Evolutionary conservation across 2,113 vertebrate species (phyloP).

Genomic region (Megaceryle maxima): DNA sequence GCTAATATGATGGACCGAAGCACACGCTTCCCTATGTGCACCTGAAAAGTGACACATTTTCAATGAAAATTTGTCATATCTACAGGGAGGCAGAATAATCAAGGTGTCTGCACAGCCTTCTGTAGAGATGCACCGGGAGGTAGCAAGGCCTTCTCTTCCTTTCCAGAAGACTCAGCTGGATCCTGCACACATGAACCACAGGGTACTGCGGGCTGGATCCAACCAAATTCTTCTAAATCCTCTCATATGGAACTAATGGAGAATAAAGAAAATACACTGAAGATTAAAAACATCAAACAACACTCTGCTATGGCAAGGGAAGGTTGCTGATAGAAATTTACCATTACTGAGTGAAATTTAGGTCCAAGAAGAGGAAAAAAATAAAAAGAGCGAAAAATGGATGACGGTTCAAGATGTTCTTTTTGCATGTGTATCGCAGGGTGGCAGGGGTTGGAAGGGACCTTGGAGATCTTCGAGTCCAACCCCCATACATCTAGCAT

Average conservation of each 20-base stretch:
- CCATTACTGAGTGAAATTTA: not conserved
- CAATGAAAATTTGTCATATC: slow-evolving; percentile 26
- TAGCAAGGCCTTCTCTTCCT: not conserved
- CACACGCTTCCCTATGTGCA: not conserved
- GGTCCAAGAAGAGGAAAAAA: not conserved
- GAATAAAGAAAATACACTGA: slow-evolving; percentile 37
- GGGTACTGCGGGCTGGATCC: not conserved
- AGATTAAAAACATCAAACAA: slow-evolving; percentile 33
- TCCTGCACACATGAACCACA: slow-evolving; percentile 9
- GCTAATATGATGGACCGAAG: not conserved
- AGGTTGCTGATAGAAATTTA: not conserved
- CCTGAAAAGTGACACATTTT: not conserved
- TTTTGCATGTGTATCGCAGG: not conserved
- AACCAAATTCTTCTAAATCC: slow-evolving; percentile 31
- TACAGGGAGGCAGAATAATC: slow-evolving; percentile 45
- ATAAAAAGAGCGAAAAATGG: not conserved
- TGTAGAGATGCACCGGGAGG: not conserved
- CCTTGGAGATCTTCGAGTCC: too few relatives aligned
- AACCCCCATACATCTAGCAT: not conserved
- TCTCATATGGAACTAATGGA: slow-evolving; percentile 5
- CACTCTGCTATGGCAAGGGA: not conserved
- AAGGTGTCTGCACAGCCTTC: not conserved
- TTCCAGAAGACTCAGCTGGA: slow-evolving; percentile 47
- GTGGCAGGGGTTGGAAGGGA: too few relatives aligned
- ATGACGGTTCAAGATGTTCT: not conserved